phyloP scores from a whole-genome alignment of 2,888 invertebrate species.

The Orthosia cruda region DNA sequence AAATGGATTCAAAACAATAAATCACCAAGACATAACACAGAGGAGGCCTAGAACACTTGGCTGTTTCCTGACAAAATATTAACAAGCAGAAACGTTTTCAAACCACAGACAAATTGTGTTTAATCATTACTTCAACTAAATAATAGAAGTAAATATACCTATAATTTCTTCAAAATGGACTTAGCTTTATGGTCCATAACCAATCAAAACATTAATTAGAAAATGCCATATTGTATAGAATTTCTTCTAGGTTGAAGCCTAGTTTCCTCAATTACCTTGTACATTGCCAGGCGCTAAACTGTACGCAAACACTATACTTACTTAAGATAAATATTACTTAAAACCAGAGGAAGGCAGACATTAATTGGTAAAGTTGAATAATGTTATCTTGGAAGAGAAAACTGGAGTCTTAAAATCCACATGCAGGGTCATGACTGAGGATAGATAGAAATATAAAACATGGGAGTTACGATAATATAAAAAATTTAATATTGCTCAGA shows the following conservation, averaged over 20 bases:
- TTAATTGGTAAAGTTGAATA: background rate
- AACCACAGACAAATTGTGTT: background rate
- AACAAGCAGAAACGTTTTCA: background rate
- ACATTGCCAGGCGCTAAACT: slow-evolving; percentile 36
- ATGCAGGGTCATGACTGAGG: background rate
- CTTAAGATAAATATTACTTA: slow-evolving; percentile 17
- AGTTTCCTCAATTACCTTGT: slow-evolving; percentile 19
- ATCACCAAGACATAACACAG: background rate
- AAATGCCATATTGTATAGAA: slow-evolving; percentile 11
- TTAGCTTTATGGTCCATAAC: background rate
- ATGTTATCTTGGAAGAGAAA: slow-evolving; percentile 16
- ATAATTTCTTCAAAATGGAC: background rate
- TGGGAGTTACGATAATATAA: background rate
- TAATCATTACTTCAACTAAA: background rate
- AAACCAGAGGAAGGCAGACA: slow-evolving; percentile 2
- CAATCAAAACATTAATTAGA: slow-evolving; percentile 19
- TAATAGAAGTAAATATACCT: background rate
- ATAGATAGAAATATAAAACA: background rate
- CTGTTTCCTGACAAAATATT: background rate
- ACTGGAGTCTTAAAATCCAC: background rate
- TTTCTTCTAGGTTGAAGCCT: slow-evolving; percentile 13
- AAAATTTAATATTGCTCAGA: background rate
- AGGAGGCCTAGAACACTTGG: background rate
- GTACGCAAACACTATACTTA: slow-evolving; percentile 20
- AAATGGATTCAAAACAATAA: background rate